Percentiles rank a stretch among this genome's conserved stretches.
Evolutionary conservation across 2,888 invertebrate genomes (phyloP).

Genomic region (Byasa hedistus): DNA sequence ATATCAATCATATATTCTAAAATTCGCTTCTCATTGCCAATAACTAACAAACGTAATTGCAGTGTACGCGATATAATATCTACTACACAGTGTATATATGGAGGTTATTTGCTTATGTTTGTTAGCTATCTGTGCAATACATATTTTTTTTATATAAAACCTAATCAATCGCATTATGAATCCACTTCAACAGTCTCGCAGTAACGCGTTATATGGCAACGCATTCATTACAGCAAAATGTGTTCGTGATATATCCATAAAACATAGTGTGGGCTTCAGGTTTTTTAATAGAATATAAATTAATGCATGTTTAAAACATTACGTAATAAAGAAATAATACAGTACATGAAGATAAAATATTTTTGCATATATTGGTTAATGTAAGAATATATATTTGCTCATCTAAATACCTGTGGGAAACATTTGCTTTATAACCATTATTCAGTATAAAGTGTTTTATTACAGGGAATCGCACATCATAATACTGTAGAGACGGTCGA

Average conservation of each 20-base stretch:
- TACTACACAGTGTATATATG: too few species aligned
- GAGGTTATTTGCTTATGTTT: too few species aligned
- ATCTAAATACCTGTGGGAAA: background rate
- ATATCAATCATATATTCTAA: too few species aligned
- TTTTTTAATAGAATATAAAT: background rate
- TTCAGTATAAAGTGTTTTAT: slow-evolving; percentile 25
- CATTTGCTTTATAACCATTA: slow-evolving; percentile 12
- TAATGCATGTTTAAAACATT: background rate
- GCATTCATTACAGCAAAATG: background rate
- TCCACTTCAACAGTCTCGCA: background rate
- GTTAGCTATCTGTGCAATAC: too few species aligned
- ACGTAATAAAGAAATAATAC: background rate
- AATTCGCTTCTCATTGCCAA: too few species aligned
- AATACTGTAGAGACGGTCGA: slow-evolving; percentile 28
- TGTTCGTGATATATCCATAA: slow-evolving; percentile 1
- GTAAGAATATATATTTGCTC: too few species aligned
- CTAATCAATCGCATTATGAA: background rate
- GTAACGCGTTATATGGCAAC: background rate
- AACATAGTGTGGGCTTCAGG: background rate
- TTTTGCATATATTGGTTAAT: too few species aligned
- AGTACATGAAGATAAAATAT: too few species aligned
- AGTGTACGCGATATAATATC: too few species aligned
- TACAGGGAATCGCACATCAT: slow-evolving; percentile 19
- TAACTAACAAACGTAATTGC: too few species aligned
- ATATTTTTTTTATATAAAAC: too few species aligned